A percentile compares a stretch with the other conserved stretches of the same genome.
phyloP scores from a whole-genome alignment of 2,888 invertebrate species.

The Hyposoter didymator region DNA sequence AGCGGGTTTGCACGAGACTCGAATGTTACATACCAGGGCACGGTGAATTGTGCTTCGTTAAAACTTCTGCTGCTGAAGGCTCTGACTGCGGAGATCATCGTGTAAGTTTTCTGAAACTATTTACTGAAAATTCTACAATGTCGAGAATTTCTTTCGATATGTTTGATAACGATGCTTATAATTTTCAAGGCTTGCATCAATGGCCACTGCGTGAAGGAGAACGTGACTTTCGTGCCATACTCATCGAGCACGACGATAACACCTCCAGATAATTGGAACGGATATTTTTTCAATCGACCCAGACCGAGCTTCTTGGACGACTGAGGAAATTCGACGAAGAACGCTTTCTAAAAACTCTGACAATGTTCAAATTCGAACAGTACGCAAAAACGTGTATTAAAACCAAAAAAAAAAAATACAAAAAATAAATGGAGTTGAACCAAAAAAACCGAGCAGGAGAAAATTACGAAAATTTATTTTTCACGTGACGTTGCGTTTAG shows the following conservation, averaged over 20 bases:
- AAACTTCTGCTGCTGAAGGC: constrained; percentile 96
- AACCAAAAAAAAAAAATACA: not conserved
- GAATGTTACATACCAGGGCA: constrained; percentile 95
- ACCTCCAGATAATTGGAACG: not conserved
- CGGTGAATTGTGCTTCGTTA: constrained; percentile 93
- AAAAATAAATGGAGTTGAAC: not conserved
- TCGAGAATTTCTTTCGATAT: not conserved
- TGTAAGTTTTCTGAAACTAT: constrained; percentile 85
- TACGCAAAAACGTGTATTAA: not conserved
- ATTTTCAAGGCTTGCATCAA: constrained; percentile 88
- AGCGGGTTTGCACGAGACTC: constrained; percentile 94
- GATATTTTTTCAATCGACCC: not conserved
- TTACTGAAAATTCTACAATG: not conserved
- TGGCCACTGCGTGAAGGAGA: constrained; percentile 93
- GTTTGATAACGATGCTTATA: not conserved
- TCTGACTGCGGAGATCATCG: constrained; percentile 95
- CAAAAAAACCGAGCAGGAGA: not conserved
- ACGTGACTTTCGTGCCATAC: constrained; percentile 56
- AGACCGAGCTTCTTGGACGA: not conserved
- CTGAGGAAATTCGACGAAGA: not conserved
- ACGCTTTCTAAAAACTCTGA: not conserved
- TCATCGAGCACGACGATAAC: constrained; percentile 24
- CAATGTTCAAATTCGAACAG: not conserved
- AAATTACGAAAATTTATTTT: not conserved
- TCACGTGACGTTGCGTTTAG: not conserved